Base-by-base conservation (phyloP, 2,113 vertebrate species). In the Tor tambroides region DNA sequence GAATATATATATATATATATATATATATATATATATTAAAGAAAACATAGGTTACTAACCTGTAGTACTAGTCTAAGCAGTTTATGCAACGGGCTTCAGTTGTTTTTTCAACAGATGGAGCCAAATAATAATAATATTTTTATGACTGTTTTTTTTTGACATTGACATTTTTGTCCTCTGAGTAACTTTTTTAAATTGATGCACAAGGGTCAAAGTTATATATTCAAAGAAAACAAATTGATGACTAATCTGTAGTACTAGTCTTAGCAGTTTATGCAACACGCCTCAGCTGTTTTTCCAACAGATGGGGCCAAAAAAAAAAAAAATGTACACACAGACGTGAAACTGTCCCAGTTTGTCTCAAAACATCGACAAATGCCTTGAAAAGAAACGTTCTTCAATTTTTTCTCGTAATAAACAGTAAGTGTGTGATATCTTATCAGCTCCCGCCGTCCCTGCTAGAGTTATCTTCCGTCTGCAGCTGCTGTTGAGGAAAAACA, bases 381-480 rank as follows among this genome's bases (percentile, higher is more conserved):
- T 79, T 23, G 43, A 43, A 43, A 43, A 43, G 14, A 26, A 51
- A 11, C 54, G 2, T 15, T n/a, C 78, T 61, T 80, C 21, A 63
- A 1, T 41, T 26, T 78, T 14, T 6, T 21, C 32, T 17, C 19
- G 6, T 41, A 80, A 41, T 41, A 51, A 80, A n/a, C 5, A 26
- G 56, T 43, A 63, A 63, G 12, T 63, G 21, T 63, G 78, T 63
- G 78, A 63, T 41, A 26, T 80, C 56, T 63, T 80, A 63, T 80
- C 78, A 61, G 77, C 54, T 79, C 28, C 49, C 1, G 32, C 54
- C 2, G 78, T 17, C 32, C 35, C 32, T 61, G 51, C 54, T 61
- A 26, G 67, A 88, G 61, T 86, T 78, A 86, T 88, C 82, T 86
- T 83, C 30, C 32, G 32, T 61, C 78, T 80, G 54, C 78, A 80